Base-by-base conservation (phyloP, 2,888 invertebrate genomes). In the Monochamus alternatus region DNA sequence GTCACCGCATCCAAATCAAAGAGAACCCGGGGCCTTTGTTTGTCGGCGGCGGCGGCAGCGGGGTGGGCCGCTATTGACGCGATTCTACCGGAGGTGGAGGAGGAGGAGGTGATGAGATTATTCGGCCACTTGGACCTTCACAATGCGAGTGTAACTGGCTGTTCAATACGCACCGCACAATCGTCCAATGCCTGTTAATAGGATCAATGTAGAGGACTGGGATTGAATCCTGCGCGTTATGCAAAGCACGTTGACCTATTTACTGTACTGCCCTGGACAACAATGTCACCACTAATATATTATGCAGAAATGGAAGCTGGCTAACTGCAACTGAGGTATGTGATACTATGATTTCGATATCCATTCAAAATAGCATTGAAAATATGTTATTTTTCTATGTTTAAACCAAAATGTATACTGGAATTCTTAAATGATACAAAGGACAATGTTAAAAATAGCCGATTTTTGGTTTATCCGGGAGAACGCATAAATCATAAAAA, bases 161-260 rank as follows among this genome's bases (percentile, higher is more conserved):
- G 78, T 78, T 78, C 84, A 80, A 84, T 83, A 84, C 83, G 83
- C 82, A 83, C 81, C 78, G 82, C 83, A 84, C 84, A 85, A 86
- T 85, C 84, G 83, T 84, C 84, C 84, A 83, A 83, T 84, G 85
- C 81, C 84, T 79, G 85, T 85, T 86, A 85, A 86, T 85, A 81
- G 85, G 85, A 85, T 87, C 86, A 87, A 86, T 85, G 86, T 84
- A 80, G 84, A 82, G 84, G 81, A 81, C 86, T 84, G 84, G 84
- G 85, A 86, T 86, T 83, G 81, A 85, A 85, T 85, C 86, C 85
- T 86, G 86, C 86, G 86, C 86, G 84, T 85, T 85, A 86, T 86
- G 86, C 85, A 86, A 84, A 86, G 82, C 85, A 86, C 85, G 80
- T 81, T 83, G 83, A 83, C 84, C 82, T 78, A 83, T 83, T 81